A percentile compares a stretch with the other conserved stretches of the same genome.
Evolutionary conservation across 2,888 invertebrate genomes (phyloP).

Genomic region (Cantharis lateralis): DNA sequence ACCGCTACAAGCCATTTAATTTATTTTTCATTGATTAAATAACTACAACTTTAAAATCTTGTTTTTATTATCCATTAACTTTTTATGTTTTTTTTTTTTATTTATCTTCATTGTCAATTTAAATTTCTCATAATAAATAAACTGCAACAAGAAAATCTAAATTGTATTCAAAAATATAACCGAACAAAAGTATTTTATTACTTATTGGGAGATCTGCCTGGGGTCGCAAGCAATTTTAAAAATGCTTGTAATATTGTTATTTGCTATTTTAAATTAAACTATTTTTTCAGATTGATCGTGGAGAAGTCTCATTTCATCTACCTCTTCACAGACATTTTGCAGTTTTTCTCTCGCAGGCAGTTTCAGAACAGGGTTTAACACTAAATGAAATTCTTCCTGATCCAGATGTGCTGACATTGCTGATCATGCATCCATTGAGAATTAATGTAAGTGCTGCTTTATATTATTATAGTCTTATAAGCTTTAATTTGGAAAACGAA

Average conservation of each 20-base stretch:
- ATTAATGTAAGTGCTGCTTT: conserved; percentile 75
- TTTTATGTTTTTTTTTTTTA: too few relatives aligned
- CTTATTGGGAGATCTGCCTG: too few relatives aligned
- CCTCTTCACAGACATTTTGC: conserved; percentile 95
- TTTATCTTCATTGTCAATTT: too few relatives aligned
- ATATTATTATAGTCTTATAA: neutral
- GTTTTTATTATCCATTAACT: too few relatives aligned
- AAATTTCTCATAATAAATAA: too few relatives aligned
- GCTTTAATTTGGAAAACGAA: neutral
- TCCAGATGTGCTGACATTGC: conserved; percentile 74
- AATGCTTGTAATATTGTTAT: neutral
- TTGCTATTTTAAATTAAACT: conserved; percentile 9
- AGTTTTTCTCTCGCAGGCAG: conserved; percentile 83
- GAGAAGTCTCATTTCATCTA: conserved; percentile 94
- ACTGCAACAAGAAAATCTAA: too few relatives aligned
- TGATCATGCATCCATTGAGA: conserved; percentile 90
- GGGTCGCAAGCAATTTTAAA: too few relatives aligned
- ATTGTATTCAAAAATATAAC: too few relatives aligned
- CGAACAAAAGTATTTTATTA: too few relatives aligned
- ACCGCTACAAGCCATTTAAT: too few relatives aligned
- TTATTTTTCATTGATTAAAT: too few relatives aligned
- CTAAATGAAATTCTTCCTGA: conserved; percentile 81
- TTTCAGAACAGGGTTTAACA: conserved; percentile 76
- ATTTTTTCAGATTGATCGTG: conserved; percentile 70
- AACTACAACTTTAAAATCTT: too few relatives aligned